These are phyloP conservation scores for Paraescarpia echinospica DNA, from an alignment of 1,140 invertebrate species.

Conservation along the genomic window DNA sequence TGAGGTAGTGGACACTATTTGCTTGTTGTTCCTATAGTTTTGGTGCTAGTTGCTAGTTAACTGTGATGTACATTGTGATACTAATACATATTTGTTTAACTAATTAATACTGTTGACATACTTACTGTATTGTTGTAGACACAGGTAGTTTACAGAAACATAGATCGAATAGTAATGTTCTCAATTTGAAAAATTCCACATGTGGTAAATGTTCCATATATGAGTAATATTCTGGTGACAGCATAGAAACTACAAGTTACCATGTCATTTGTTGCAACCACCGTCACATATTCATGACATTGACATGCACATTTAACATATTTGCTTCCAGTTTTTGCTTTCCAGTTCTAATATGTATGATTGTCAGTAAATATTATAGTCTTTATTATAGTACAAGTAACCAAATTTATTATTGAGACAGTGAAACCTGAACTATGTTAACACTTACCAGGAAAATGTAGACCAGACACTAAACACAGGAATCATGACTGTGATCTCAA, in stretches of 20 bases:
- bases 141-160: background rate
- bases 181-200: background rate
- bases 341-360: no score
- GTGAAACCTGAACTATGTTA: no score
- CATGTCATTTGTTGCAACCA: no score
- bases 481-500: no score
- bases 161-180: background rate
- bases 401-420: no score
- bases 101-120: background rate
- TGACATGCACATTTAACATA: no score
- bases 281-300: no score
- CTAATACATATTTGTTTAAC: background rate
- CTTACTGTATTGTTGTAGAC: background rate
- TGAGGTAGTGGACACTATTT: background rate
- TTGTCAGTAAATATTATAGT: no score
- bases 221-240: background rate
- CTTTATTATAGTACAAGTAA: no score
- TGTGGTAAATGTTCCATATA: background rate
- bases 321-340: no score
- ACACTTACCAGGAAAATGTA: no score
- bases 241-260: background rate
- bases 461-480: no score
- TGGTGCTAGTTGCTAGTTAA: background rate
- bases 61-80: background rate
- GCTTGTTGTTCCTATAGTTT: background rate